A percentile compares a stretch with the other conserved stretches of the same genome.
Conservation (phyloP, 2,888 invertebrate species). For the Oconnorella tubifera region DNA sequence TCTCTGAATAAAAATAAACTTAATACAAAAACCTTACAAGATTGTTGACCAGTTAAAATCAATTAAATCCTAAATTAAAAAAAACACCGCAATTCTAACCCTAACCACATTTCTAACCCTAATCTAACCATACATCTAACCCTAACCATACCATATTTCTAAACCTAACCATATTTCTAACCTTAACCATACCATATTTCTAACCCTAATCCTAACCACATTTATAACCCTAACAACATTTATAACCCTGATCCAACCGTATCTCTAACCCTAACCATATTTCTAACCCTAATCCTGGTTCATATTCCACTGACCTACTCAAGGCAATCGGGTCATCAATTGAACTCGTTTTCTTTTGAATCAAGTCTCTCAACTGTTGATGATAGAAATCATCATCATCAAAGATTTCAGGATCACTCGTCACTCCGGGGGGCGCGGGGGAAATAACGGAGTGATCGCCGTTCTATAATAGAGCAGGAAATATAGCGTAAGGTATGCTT, state of each 20-base stretch:
- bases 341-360: slow-evolving; percentile 82
- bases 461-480: too few species aligned
- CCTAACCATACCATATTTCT: too few species aligned
- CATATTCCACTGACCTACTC: slow-evolving; percentile 60
- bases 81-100: too few species aligned
- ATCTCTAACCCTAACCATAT: neutral
- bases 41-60: too few species aligned
- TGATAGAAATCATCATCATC: slow-evolving; percentile 98
- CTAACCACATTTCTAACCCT: too few species aligned
- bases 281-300: neutral
- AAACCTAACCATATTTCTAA: neutral
- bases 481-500: too few species aligned
- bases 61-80: too few species aligned
- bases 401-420: slow-evolving; percentile 72
- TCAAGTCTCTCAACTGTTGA: slow-evolving; percentile 82
- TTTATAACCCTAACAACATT: neutral
- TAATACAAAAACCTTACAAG: neutral
- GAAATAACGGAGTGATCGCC: neutral
- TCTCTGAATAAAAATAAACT: slow-evolving; percentile 60
- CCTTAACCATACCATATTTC: neutral
- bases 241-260: neutral
- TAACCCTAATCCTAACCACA: too few species aligned
- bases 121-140: too few species aligned
- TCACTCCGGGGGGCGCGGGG: neutral
- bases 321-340: slow-evolving; percentile 79